Conservation (phyloP, 2,113 vertebrate genomes). For the Lichenostomus cassidix region DNA sequence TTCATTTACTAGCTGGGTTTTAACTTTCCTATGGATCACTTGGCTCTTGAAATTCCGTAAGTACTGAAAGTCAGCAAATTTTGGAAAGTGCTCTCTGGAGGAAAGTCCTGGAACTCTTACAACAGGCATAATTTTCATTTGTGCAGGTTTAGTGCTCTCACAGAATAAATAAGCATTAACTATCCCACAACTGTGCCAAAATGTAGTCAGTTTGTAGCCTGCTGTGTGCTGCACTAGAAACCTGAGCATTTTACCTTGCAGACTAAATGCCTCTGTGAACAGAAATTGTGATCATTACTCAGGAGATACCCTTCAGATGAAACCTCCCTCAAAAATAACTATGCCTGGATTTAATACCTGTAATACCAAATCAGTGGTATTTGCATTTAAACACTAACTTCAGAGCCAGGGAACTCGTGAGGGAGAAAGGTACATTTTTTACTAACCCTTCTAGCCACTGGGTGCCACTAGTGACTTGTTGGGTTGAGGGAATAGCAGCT, state of each 20-base stretch:
- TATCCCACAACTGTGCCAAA: neutral
- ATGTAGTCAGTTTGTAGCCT: neutral
- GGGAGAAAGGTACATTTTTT: conserved; percentile 5
- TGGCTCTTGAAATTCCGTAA: conserved; percentile 34
- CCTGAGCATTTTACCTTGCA: neutral
- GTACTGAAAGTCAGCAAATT: conserved; percentile 57
- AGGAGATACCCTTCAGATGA: neutral
- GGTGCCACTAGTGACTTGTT: conserved; percentile 65
- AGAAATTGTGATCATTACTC: neutral
- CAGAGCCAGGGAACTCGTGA: neutral
- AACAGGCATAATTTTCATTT: conserved; percentile 39
- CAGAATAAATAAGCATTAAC: conserved; percentile 64
- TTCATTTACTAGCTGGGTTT: conserved; percentile 58
- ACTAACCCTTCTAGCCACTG: conserved; percentile 69
- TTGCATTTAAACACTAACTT: neutral
- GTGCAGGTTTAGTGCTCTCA: conserved; percentile 35
- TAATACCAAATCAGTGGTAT: neutral
- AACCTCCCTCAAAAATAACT: neutral
- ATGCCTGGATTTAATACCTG: neutral
- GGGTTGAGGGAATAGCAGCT: conserved; percentile 11
- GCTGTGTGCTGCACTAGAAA: neutral
- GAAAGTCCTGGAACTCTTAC: conserved; percentile 61
- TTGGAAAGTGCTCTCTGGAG: conserved; percentile 47
- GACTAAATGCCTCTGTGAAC: neutral
- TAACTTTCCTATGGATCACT: conserved; percentile 57